Evolutionary conservation across 2,797 vertebrate species (phyloP), one percentile per base, ranked within the genome.

Genomic region (Galago senegalensis): DNA sequence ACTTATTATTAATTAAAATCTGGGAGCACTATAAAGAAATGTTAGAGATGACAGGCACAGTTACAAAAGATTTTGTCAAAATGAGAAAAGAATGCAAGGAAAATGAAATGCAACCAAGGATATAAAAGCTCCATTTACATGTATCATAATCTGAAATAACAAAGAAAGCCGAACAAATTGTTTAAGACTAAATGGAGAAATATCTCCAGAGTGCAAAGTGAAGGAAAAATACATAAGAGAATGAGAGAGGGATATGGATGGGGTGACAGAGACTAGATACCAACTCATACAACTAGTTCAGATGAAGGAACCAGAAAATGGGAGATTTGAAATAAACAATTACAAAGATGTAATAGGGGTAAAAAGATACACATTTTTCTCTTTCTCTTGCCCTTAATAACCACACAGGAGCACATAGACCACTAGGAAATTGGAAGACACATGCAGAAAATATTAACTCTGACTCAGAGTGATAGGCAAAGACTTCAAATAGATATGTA

Each of bases 1-100:
- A 13, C 90, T 93, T 72, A 27, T n/a, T 67, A 25, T 61, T 89
- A 65, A 65, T 77, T 77, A 87, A 92, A 89, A 90, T 9, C 37
- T 79, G 31, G 27, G 25, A 94, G 29, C 18, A 6, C 37, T 73
- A 60, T 70, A 86, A 67, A 95, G 46, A 53, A 87, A 18, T 53
- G 4, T 61, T 61, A 73, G n/a, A 25, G 40, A 84, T 60, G 17
- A 95, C 86, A 29, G n/a, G 25, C 27, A 95, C 20, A 76, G 34
- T 31, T 90, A 20, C 7, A 87, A 73, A 95, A 88, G 9, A 67
- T 73, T 80, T 56, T 80, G n/a, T 94, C 25, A 94, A 73, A 90
- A 53, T 72, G 63, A 92, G 18, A 91, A 85, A 88, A 67, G 3
- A 87, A 80, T 58, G 11, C 29, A 58, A 60, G 14, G 46, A 83